These are phyloP conservation scores for Diogma glabrata DNA, from an alignment of 2,888 invertebrate genomes.

Conservation along the genomic window DNA sequence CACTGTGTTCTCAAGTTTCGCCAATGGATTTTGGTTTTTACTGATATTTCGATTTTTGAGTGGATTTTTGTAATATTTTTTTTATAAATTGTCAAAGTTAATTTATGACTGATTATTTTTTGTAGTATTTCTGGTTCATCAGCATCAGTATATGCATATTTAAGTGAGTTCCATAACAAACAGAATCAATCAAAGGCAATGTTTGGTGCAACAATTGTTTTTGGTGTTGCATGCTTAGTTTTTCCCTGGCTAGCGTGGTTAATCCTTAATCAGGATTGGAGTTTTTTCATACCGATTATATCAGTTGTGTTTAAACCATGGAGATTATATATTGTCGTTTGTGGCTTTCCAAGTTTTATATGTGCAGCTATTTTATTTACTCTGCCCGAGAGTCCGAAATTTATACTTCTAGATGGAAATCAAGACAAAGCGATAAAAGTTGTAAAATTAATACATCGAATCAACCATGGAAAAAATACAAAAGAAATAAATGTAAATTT, in stretches of 20 bases:
- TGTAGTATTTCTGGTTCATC: constrained; percentile 38
- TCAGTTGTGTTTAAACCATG: constrained; percentile 29
- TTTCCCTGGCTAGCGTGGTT: constrained; percentile 31
- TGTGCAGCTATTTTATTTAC: constrained; percentile 26
- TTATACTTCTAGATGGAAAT: constrained; percentile 24
- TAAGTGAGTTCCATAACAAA: constrained; percentile 41
- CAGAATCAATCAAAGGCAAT: constrained; percentile 36
- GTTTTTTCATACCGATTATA: constrained; percentile 24
- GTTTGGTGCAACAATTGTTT: constrained; percentile 30
- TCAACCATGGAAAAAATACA: no score
- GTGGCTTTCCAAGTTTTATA: constrained; percentile 29
- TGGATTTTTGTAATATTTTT: constrained; percentile 45
- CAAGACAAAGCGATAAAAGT: constrained; percentile 24
- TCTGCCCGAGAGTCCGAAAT: constrained; percentile 34
- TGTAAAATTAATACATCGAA: no score
- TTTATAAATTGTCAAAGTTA: no score
- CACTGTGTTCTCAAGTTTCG: constrained; percentile 40
- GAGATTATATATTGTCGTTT: constrained; percentile 30
- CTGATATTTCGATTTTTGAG: constrained; percentile 39
- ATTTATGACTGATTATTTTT: no score
- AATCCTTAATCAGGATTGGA: constrained; percentile 30
- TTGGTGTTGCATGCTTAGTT: constrained; percentile 28
- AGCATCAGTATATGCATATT: constrained; percentile 40
- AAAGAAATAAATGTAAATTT: no score
- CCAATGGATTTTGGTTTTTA: constrained; percentile 39